phyloP scores from a whole-genome alignment of 2,888 invertebrate genomes.

The Epirrhoe alternata region DNA sequence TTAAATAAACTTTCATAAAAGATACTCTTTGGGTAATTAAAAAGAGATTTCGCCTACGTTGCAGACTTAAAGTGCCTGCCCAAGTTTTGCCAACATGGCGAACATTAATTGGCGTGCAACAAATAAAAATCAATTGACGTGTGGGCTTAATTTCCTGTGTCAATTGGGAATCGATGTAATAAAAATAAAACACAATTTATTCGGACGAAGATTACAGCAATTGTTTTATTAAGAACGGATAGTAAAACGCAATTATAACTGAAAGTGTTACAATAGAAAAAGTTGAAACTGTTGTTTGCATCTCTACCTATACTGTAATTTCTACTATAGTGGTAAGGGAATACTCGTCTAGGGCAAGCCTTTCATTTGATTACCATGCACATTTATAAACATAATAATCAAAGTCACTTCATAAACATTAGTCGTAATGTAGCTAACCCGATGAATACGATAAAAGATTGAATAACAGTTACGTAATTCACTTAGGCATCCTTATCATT shows the following conservation, averaged over 20 bases:
- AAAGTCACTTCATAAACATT: constrained; percentile 40
- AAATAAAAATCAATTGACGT: constrained; percentile 42
- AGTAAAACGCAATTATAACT: constrained; percentile 35
- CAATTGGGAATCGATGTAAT: constrained; percentile 44
- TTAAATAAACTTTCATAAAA: background rate
- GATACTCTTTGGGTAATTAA: constrained; percentile 6
- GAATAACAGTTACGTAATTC: constrained; percentile 64
- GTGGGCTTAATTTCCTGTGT: constrained; percentile 44
- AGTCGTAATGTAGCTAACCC: constrained; percentile 51
- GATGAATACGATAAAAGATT: constrained; percentile 56
- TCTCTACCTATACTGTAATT: constrained; percentile 6
- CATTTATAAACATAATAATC: constrained; percentile 29
- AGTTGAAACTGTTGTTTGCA: constrained; percentile 31
- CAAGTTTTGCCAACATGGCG: constrained; percentile 35
- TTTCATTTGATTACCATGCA: background rate
- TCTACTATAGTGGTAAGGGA: background rate
- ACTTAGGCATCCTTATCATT: constrained; percentile 55
- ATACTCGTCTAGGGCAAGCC: no score
- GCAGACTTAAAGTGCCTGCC: constrained; percentile 14
- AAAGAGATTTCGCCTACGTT: constrained; percentile 36
- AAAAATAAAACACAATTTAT: constrained; percentile 43
- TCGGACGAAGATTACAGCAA: constrained; percentile 38
- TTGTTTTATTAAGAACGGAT: constrained; percentile 38
- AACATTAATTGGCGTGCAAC: constrained; percentile 37
- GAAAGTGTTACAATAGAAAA: constrained; percentile 36